Evolutionary conservation across 1,140 invertebrate species (phyloP).

Genomic region (Mycetomoellerius zeteki): DNA sequence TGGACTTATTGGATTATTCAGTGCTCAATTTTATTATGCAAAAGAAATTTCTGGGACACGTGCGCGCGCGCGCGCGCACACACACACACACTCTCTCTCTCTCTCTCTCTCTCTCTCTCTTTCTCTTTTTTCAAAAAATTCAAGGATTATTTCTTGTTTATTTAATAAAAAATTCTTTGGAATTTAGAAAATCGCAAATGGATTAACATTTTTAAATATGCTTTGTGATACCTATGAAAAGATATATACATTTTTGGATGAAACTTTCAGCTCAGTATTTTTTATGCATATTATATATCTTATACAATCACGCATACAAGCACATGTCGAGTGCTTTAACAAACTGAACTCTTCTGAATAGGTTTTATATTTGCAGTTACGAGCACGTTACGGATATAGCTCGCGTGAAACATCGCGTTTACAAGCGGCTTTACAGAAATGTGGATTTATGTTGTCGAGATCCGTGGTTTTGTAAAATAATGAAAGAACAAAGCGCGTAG

Average conservation of each 20-base stretch:
- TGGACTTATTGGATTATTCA: neutral
- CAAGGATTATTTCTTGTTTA: neutral
- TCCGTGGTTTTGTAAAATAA: slow-evolving; percentile 13
- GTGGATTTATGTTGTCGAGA: slow-evolving; percentile 45
- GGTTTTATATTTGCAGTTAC: slow-evolving; percentile 46
- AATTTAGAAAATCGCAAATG: neutral
- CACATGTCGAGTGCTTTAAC: slow-evolving; percentile 24
- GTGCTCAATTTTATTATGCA: neutral
- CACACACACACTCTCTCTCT: no score
- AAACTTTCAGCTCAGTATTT: neutral
- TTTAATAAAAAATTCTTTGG: neutral
- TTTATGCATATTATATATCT: slow-evolving; percentile 5
- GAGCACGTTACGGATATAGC: slow-evolving; percentile 25
- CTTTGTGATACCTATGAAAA: neutral
- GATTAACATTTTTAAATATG: neutral
- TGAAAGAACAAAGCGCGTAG: neutral
- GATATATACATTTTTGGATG: neutral
- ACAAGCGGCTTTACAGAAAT: slow-evolving; percentile 50
- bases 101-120: neutral
- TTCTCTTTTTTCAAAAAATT: neutral
- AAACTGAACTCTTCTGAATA: slow-evolving; percentile 37
- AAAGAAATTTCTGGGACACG: neutral
- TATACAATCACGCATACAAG: neutral
- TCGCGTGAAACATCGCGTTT: slow-evolving; percentile 23
- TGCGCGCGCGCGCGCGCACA: no score